phyloP scores from a whole-genome alignment of 2,113 vertebrate species.

The Caracal caracal region DNA sequence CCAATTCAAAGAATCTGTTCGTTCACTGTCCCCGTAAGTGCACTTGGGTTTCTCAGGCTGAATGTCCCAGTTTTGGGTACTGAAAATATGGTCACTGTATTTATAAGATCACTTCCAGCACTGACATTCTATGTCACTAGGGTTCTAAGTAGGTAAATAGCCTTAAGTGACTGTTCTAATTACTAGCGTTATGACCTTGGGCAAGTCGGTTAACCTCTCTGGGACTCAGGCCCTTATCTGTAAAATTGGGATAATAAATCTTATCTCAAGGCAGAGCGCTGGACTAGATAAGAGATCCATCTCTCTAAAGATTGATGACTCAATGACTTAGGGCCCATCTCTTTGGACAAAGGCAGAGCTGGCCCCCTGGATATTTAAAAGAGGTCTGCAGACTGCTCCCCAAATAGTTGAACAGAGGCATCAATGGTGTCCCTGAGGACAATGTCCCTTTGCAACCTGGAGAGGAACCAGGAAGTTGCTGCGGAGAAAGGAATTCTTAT shows the following conservation, averaged over 20 bases:
- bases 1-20: slow-evolving; percentile 15
- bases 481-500: background rate
- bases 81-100: slow-evolving; percentile 70
- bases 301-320: background rate
- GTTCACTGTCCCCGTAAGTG: background rate
- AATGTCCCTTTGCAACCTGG: background rate
- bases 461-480: background rate
- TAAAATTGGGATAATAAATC: slow-evolving; percentile 46
- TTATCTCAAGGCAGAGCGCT: background rate
- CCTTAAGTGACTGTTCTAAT: slow-evolving; percentile 55
- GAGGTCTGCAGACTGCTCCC: background rate
- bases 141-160: slow-evolving; percentile 65
- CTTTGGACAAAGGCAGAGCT: background rate
- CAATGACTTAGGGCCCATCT: background rate
- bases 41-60: slow-evolving; percentile 25
- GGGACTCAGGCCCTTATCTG: slow-evolving; percentile 16
- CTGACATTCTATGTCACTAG: slow-evolving; percentile 27
- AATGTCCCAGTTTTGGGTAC: slow-evolving; percentile 68
- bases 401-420: background rate
- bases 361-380: background rate
- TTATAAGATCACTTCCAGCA: slow-evolving; percentile 36
- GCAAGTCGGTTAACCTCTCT: background rate
- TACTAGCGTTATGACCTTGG: slow-evolving; percentile 44
- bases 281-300: background rate
- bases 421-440: background rate